A percentile compares a stretch with the other conserved stretches of the same genome.
phyloP scores from a whole-genome alignment of 2,113 vertebrate species.

The Suncus etruscus region DNA sequence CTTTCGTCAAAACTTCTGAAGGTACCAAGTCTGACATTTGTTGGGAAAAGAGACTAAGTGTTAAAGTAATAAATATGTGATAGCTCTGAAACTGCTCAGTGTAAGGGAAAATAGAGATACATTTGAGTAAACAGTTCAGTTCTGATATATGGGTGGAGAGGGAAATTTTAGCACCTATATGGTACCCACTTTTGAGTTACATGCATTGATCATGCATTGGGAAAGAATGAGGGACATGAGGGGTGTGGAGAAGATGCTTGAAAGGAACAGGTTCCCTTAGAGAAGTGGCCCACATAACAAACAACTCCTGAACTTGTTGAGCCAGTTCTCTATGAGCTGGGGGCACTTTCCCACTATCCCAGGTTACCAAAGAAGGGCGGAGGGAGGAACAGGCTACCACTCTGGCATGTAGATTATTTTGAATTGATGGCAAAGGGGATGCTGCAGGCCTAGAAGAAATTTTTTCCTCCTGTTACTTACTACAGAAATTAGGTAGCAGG shows the following conservation, averaged over 20 bases:
- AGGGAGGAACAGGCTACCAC: neutral
- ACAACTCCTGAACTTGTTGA: neutral
- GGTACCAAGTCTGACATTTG: neutral
- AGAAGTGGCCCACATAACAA: neutral
- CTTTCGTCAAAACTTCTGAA: neutral
- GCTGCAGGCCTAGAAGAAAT: neutral
- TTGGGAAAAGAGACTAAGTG: neutral
- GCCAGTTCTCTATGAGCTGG: slow-evolving; percentile 56
- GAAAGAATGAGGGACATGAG: neutral
- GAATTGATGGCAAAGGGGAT: neutral
- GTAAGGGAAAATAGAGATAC: neutral
- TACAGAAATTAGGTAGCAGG: neutral
- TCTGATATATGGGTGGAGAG: neutral
- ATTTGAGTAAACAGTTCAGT: neutral
- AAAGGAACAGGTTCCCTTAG: neutral
- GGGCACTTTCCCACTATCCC: neutral
- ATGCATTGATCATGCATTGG: neutral
- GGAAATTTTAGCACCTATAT: neutral
- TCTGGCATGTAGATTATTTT: neutral
- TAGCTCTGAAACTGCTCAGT: slow-evolving; percentile 28
- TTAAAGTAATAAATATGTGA: neutral
- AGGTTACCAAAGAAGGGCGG: neutral
- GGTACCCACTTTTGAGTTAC: neutral
- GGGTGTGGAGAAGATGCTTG: neutral
- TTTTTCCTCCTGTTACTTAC: neutral